phyloP scores from a whole-genome alignment of 2,888 invertebrate species.

The Rapana venosa region DNA sequence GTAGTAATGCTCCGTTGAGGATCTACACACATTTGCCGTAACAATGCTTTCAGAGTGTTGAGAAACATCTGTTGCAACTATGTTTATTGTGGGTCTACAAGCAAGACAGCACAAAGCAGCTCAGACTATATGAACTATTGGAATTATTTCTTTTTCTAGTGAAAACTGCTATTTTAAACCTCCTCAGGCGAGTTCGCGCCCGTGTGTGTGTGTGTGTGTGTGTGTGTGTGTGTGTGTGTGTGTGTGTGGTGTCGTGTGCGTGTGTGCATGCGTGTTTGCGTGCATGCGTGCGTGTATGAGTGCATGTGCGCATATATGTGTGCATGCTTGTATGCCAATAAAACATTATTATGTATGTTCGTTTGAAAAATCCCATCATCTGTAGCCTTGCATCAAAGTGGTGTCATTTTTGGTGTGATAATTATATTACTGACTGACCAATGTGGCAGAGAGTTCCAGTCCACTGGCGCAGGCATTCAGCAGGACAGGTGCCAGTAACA shows the following conservation, averaged over 20 bases:
- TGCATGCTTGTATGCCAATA: no score
- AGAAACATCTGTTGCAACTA: no score
- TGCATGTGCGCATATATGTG: no score
- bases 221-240: conserved; percentile 18
- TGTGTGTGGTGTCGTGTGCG: conserved; percentile 13
- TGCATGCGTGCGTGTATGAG: not conserved
- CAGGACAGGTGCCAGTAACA: not conserved
- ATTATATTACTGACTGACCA: not conserved
- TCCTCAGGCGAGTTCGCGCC: not conserved
- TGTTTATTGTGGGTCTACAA: no score
- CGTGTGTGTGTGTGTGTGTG: conserved; percentile 4
- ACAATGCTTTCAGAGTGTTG: no score
- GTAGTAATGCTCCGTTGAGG: no score
- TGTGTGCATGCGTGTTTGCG: not conserved
- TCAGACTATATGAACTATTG: not conserved
- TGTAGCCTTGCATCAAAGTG: no score
- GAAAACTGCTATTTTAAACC: no score
- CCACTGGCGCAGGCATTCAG: not conserved
- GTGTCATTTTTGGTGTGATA: not conserved
- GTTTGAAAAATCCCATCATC: no score
- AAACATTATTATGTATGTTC: no score
- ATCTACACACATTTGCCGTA: no score
- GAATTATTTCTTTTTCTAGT: no score
- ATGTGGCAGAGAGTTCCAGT: not conserved
- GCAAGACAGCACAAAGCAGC: not conserved